Conservation (phyloP, 2,113 vertebrate species). For the Aptenodytes patagonicus region DNA sequence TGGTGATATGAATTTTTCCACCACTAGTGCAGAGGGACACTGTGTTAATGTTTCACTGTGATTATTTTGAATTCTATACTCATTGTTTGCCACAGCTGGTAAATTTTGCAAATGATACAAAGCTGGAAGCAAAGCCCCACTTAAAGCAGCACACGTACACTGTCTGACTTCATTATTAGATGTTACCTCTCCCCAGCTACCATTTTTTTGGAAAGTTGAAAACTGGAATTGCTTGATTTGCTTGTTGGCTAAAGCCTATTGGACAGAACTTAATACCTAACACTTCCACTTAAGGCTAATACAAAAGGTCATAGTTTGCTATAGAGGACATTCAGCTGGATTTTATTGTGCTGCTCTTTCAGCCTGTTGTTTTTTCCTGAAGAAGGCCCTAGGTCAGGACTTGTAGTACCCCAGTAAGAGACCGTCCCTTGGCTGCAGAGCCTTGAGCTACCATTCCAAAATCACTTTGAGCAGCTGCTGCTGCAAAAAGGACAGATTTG, state of each 20-base stretch:
- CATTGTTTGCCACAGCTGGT: not conserved
- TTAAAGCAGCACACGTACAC: fast-evolving
- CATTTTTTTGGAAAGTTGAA: not conserved
- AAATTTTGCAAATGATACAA: not conserved
- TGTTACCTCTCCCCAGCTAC: not conserved
- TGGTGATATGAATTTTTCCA: not conserved
- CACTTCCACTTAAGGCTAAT: not conserved
- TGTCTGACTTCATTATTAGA: not conserved
- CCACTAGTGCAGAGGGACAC: not conserved
- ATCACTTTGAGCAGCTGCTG: not conserved
- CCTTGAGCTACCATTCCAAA: not conserved
- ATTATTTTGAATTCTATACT: not conserved
- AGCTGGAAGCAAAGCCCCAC: not conserved
- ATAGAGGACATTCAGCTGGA: not conserved
- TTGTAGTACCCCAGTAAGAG: not conserved
- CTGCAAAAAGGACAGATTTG: not conserved
- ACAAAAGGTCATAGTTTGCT: not conserved
- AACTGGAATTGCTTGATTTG: not conserved
- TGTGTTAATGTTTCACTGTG: not conserved
- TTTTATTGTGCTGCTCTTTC: not conserved
- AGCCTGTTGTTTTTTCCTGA: not conserved
- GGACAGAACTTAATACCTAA: not conserved
- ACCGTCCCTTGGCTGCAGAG: not conserved
- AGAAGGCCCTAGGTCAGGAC: not conserved
- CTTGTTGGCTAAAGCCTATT: not conserved